These are phyloP conservation scores for Zosterops hypoxanthus DNA, from an alignment of 2,113 vertebrate genomes.

Conservation along the genomic window DNA sequence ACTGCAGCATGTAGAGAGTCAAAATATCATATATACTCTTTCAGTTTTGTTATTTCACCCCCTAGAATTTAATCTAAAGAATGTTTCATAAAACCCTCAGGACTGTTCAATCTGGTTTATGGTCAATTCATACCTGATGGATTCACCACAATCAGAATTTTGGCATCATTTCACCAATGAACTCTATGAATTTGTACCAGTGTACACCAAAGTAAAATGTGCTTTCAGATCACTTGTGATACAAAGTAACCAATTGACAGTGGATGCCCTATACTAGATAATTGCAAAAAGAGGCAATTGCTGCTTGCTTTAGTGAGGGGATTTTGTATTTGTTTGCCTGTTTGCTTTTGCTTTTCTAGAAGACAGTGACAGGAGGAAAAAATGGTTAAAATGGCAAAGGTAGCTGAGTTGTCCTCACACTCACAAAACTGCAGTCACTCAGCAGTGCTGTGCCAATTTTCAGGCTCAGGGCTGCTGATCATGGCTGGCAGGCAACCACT, in stretches of 20 bases:
- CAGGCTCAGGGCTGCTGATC: not conserved
- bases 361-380: not conserved
- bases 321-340: not conserved
- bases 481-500: not conserved
- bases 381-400: not conserved
- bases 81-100: not conserved
- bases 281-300: not conserved
- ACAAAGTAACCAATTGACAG: not conserved
- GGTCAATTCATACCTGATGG: not conserved
- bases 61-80: not conserved
- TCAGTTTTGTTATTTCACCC: not conserved
- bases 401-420: not conserved
- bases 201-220: not conserved
- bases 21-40: not conserved
- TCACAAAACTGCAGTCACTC: fast-evolving
- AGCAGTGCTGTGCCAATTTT: not conserved
- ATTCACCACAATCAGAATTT: not conserved
- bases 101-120: not conserved
- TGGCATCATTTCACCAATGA: not conserved
- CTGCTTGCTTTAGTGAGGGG: not conserved
- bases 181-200: not conserved
- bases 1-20: not conserved
- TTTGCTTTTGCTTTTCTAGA: not conserved
- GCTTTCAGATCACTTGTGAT: not conserved
- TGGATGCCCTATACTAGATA: not conserved